phyloP scores from a whole-genome alignment of 2,113 vertebrate species.

The Corapipo altera region DNA sequence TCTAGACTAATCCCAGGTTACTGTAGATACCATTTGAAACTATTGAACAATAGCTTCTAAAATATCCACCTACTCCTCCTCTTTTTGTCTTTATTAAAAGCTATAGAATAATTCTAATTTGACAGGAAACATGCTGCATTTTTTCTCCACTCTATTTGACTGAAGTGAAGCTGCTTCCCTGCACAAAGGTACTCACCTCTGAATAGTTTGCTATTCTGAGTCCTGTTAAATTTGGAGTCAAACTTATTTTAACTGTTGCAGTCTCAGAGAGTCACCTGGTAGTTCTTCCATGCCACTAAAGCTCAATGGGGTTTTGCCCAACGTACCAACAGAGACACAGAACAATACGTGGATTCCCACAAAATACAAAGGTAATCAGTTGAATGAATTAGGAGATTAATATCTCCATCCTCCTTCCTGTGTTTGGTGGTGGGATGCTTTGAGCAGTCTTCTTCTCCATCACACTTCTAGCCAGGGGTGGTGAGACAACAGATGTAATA shows the following conservation, averaged over 20 bases:
- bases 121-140: conserved; percentile 24
- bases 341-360: not conserved
- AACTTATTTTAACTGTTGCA: not conserved
- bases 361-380: not conserved
- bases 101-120: not conserved
- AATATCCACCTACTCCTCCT: conserved; percentile 20
- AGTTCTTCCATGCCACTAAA: not conserved
- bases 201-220: not conserved
- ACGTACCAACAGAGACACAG: not conserved
- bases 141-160: conserved; percentile 13
- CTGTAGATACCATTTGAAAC: not conserved
- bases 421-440: not conserved
- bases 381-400: not conserved
- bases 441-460: not conserved
- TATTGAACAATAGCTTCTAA: conserved; percentile 24
- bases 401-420: not conserved
- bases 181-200: not conserved
- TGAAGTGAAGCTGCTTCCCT: not conserved
- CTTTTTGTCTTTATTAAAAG: conserved; percentile 10
- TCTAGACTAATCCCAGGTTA: not conserved
- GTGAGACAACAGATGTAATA: not conserved
- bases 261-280: not conserved
- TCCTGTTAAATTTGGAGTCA: not conserved
- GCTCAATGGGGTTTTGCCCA: not conserved
- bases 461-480: not conserved